Evolutionary conservation across 2,113 vertebrate genomes (phyloP).

Genomic region (Suncus etruscus): DNA sequence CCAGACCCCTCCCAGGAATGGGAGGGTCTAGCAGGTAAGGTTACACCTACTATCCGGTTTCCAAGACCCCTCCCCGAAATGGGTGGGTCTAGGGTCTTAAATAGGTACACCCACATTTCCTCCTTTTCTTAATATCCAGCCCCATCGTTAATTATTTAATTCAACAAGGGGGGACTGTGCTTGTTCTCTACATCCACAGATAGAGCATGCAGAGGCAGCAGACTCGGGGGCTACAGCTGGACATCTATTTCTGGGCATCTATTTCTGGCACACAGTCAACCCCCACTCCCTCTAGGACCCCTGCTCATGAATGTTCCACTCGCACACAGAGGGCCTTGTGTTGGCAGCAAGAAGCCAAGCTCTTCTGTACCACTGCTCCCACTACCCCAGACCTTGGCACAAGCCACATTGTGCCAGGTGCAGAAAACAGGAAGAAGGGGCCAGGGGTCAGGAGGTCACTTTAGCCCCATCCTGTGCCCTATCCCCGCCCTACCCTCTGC

Average conservation of each 20-base stretch:
- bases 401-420: conserved; percentile 70
- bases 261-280: conserved; percentile 72
- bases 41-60: no score
- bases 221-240: conserved; percentile 73
- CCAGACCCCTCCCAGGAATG: no score
- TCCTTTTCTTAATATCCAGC: no score
- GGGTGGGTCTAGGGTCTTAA: no score
- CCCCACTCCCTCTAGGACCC: conserved; percentile 60
- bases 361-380: conserved; percentile 55
- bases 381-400: conserved; percentile 68
- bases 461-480: no score
- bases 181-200: conserved; percentile 49
- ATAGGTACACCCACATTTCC: no score
- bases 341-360: conserved; percentile 31
- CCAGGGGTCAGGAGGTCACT: neutral
- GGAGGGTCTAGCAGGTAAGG: no score
- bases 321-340: conserved; percentile 80
- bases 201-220: neutral
- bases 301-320: conserved; percentile 57
- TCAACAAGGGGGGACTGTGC: neutral
- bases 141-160: no score
- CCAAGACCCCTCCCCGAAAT: no score
- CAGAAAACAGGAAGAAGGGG: conserved; percentile 64
- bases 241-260: conserved; percentile 10
- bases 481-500: no score